Conservation (phyloP, 2,113 vertebrate species). For the Strigops habroptila region DNA sequence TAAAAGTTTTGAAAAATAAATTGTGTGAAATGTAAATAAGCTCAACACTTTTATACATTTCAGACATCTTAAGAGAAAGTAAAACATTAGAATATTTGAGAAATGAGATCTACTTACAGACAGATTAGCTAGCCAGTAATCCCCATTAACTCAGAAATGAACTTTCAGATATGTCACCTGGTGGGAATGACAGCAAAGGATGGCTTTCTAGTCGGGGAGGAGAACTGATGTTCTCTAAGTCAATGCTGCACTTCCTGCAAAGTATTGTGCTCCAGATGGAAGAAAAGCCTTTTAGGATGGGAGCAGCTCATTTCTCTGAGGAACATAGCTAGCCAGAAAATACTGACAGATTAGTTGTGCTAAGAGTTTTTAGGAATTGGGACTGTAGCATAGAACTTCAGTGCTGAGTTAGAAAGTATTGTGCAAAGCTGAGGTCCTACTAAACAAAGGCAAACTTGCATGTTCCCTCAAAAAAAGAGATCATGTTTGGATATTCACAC, state of each 20-base stretch:
- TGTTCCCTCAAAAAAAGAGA: not conserved
- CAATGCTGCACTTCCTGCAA: not conserved
- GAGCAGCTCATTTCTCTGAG: not conserved
- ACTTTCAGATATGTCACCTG: not conserved
- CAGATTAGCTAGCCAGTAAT: not conserved
- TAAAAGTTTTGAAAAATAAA: not conserved
- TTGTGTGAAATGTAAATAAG: not conserved
- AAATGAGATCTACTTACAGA: not conserved
- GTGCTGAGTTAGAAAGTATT: not conserved
- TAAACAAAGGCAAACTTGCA: not conserved
- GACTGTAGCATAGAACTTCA: not conserved
- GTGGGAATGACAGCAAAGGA: not conserved
- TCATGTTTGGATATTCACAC: not conserved
- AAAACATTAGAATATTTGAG: not conserved
- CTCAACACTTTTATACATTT: not conserved
- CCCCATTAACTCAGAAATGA: not conserved
- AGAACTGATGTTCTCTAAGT: not conserved
- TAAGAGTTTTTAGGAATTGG: not conserved
- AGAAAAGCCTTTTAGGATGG: not conserved
- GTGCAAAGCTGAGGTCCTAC: not conserved
- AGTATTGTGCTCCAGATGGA: not conserved
- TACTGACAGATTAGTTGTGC: not conserved
- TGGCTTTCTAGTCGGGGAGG: not conserved
- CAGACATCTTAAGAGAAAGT: not conserved
- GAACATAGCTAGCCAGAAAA: not conserved